A percentile compares a stretch with the other conserved stretches of the same genome.
Conservation (phyloP, 2,113 vertebrate species). For the Lagopus muta region DNA sequence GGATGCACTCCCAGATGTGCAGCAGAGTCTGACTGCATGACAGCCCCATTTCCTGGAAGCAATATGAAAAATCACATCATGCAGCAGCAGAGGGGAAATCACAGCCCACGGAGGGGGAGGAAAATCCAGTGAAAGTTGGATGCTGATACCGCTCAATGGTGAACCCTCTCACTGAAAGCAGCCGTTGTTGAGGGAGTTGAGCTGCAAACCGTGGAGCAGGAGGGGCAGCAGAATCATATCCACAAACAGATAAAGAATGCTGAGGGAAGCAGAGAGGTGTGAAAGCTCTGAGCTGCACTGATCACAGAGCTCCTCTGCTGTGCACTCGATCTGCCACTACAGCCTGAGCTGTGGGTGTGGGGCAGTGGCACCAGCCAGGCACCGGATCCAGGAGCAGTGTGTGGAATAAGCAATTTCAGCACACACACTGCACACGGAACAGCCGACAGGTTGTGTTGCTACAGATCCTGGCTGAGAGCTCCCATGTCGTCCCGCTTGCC, state of each 20-base stretch:
- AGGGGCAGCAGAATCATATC: not conserved
- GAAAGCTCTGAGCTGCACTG: not conserved
- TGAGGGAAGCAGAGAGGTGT: not conserved
- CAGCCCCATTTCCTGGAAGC: not conserved
- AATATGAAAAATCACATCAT: not conserved
- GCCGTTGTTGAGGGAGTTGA: not conserved
- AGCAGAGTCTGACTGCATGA: not conserved
- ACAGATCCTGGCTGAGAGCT: not conserved
- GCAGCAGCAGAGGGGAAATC: not conserved
- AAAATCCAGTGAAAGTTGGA: not conserved
- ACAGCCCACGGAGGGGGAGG: not conserved
- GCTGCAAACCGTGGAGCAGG: not conserved
- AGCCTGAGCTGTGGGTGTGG: not conserved
- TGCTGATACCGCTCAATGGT: not conserved
- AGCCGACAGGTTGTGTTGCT: not conserved
- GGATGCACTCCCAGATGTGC: fast-evolving
- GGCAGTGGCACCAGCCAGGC: too few species aligned
- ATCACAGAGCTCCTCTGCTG: not conserved
- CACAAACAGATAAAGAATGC: not conserved
- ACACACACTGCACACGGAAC: fast-evolving
- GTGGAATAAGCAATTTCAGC: not conserved
- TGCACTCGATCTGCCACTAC: not conserved
- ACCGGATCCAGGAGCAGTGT: fast-evolving
- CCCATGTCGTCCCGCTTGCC: not conserved
- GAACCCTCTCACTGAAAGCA: constrained; percentile 12